These are phyloP conservation scores for Antheraea assamensis DNA, from an alignment of 2,888 invertebrate genomes.

Conservation along the genomic window DNA sequence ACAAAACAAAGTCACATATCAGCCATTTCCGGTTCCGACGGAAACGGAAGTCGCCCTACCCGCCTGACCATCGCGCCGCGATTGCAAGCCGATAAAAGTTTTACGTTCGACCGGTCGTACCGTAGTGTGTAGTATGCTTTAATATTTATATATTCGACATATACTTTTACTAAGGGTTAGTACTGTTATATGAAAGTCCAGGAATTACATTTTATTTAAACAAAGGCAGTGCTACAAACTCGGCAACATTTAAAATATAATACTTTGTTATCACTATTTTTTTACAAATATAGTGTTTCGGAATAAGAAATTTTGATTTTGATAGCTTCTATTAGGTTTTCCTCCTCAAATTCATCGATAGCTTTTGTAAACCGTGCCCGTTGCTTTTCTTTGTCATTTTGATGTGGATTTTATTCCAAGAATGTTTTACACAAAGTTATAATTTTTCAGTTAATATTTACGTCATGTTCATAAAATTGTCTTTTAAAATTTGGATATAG, in stretches of 20 bases:
- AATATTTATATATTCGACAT: neutral
- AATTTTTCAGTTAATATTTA: too few species aligned
- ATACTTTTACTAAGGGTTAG: neutral
- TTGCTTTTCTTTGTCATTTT: too few species aligned
- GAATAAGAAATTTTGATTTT: too few species aligned
- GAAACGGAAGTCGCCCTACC: conserved; percentile 45
- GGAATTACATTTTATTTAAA: neutral
- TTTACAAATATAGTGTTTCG: too few species aligned
- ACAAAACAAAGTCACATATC: conserved; percentile 66
- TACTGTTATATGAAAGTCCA: neutral
- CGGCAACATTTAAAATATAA: neutral
- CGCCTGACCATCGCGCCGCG: conserved; percentile 38
- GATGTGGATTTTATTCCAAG: too few species aligned
- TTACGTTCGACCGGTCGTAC: conserved; percentile 24
- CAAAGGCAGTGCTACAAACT: too few species aligned
- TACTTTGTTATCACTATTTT: neutral
- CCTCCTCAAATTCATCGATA: too few species aligned
- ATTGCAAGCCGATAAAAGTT: conserved; percentile 43
- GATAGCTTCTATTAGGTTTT: too few species aligned
- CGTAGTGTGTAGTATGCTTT: neutral
- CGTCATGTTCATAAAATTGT: too few species aligned
- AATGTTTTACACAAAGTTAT: too few species aligned
- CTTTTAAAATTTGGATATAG: too few species aligned
- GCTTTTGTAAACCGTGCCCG: too few species aligned
- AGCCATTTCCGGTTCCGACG: conserved; percentile 56